Evolutionary conservation across 1,140 invertebrate genomes (phyloP), one percentile per base, ranked within the genome.

Genomic region (Tetramorium parvispinum): DNA sequence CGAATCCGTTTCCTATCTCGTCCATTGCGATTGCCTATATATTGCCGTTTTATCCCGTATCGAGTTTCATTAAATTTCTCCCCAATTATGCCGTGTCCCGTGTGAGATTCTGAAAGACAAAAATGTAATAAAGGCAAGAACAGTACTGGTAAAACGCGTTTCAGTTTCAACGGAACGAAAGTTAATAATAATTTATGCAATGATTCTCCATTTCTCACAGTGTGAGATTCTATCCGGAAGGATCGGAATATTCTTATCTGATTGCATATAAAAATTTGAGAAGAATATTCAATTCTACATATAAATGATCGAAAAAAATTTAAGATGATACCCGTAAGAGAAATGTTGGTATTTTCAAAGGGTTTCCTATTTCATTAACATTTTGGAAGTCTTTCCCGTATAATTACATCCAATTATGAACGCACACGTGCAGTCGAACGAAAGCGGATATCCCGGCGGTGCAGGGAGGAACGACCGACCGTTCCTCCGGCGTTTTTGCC

Each of bases 391-490:
- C n/a, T 55, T 24, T 27, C 2, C 7, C 11, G 0, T 10, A 8
- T 2, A 49, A 55, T 3, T 8, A 24, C 8, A 61, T 40, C 1
- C 13, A 43, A 43, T 11, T 61, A 18, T 2, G 3, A 24, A 6
- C 40, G 21, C 1, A 51, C 13, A n/a, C n/a, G 7, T 18, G 13
- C 21, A 8, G 2, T 18, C 27, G 46, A 24, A 1, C 2, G 59
- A 32, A 73, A 75, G 51, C 73, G 43, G 8, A 63, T 75, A 63
- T 86, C 40, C 57, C 4, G 51, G 63, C n/a, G 40, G 21, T 10
- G 24, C 11, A 18, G 59, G 65, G 13, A 40, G 65, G 13, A 53
- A 70, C 57, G 59, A 40, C n/a, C 40, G 18, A 70, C 79, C 49
- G n/a, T 55, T 13, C 24, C n/a, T 32, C 2, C 53, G 65, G 24